Base-by-base conservation (phyloP, 2,113 vertebrate genomes). In the Rhynchopsitta pachyrhyncha region DNA sequence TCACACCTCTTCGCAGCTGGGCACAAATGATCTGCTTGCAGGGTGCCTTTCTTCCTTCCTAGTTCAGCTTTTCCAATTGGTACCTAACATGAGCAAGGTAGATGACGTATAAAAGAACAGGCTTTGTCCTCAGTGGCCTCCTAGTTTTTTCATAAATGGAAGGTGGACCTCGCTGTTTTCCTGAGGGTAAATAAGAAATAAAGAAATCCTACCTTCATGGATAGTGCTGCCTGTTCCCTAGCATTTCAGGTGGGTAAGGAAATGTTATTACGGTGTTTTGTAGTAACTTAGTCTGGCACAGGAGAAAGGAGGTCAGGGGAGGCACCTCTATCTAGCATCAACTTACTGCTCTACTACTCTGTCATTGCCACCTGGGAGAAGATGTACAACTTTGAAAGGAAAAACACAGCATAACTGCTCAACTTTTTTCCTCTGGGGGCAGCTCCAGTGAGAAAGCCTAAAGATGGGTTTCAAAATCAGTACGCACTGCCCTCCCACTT, bases 1-100 rank as follows among this genome's bases (percentile, higher is more conserved):
- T 39, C 66, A 70, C 3, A 2, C 19, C 53, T 62, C 74, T 52
- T 16, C 0, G 0, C 62, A 49, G 22, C 0, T 75, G 55, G 74
- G 46, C 47, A 59, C 12, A 63, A 75, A 82, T 37, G 18, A 82
- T 68, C 17, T 76, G 8, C 75, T 46, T 50, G 17, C 23, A 66
- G 49, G 29, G 11, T 39, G 17, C 23, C 33, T 50, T 78, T 41
- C 55, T 59, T 75, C 50, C 55, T 53, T 67, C n/a, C 29, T 60
- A 3, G 4, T 67, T 75, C 52, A 75, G 41, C 41, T 59, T 69
- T 39, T 91, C 39, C 10, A 8, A 6, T 0, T 57, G 49, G 19
- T 49, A 91, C 17, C 31, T 66, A 52, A 86, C 27, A 55, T 4
- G 52, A 69, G 52, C 7, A 76, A 47, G 17, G 5, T 18, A 55